phyloP scores from a whole-genome alignment of 1,140 invertebrate genomes.

The Artemia franciscana region DNA sequence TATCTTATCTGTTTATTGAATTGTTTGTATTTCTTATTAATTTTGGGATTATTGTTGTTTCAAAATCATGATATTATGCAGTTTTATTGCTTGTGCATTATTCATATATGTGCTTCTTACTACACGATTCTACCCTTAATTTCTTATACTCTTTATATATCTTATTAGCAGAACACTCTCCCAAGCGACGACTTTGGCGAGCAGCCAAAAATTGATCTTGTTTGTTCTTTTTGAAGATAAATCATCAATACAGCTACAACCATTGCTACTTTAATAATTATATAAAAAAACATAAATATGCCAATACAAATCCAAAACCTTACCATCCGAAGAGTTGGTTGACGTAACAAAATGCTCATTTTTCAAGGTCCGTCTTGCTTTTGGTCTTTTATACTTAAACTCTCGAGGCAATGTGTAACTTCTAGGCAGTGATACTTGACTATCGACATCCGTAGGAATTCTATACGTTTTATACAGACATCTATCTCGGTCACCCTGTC shows the following conservation, averaged over 20 bases:
- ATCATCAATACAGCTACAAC: neutral
- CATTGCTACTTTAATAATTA: neutral
- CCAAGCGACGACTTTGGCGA: neutral
- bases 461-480: conserved; percentile 27
- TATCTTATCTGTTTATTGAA: too few relatives aligned
- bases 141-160: neutral
- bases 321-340: conserved; percentile 62
- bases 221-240: neutral
- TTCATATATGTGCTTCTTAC: too few relatives aligned
- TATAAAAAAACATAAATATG: neutral
- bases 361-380: conserved; percentile 25
- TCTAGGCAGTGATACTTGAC: conserved; percentile 47
- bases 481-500: conserved; percentile 17
- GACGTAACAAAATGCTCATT: conserved; percentile 41
- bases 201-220: neutral
- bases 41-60: too few relatives aligned
- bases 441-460: conserved; percentile 42
- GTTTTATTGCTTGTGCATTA: too few relatives aligned
- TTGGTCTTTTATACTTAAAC: conserved; percentile 45
- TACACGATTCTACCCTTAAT: neutral
- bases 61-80: too few relatives aligned
- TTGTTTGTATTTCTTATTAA: too few relatives aligned
- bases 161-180: neutral
- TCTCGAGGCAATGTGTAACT: conserved; percentile 61
- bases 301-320: conserved; percentile 4